Evolutionary conservation across 2,113 vertebrate species (phyloP), one percentile per base, ranked within the genome.

Genomic region (Hymenochirus boettgeri): DNA sequence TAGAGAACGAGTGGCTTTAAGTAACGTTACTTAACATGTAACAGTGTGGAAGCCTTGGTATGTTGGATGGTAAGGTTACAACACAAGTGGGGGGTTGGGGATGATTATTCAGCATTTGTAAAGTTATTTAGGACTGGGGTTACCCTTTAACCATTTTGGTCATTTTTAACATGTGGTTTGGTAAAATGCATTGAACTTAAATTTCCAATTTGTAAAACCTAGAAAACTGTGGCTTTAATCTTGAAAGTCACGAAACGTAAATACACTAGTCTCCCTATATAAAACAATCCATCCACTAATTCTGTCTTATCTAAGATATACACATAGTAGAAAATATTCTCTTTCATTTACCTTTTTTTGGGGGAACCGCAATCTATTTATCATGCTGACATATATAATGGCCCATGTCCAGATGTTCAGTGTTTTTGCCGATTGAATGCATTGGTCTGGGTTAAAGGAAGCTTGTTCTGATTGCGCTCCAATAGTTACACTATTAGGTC

Each of bases 381-480:
- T 67, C 64, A 67, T 59, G 21, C 15, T 67, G 64, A 67, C 56
- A 59, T 58, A 39, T n/a, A 35, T 67, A 67, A 67, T 67, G 64
- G 46, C 39, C 26, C 46, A 11, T 48, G 50, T 58, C 64, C 64
- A 67, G 64, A 59, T 67, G 56, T 59, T 67, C 24, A 21, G 39
- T 31, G 23, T 50, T 51, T 52, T 51, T 56, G 22, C 64, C 18
- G 56, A 50, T 39, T 59, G 64, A 39, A 37, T 50, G 64, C 33
- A 50, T 7, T 26, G 31, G 55, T 46, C 55, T 37, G 55, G 64
- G 22, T 50, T 52, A 58, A 42, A 67, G 59, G 48, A 59, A 59
- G 64, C 64, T 67, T 59, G 52, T 29, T 53, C 64, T 59, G 64
- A 59, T 62, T 62, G 60, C 52, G n/a, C 60, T n/a, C 31, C 45